Base-by-base conservation (phyloP, 2,113 vertebrate genomes). In the Menidia beryllina region DNA sequence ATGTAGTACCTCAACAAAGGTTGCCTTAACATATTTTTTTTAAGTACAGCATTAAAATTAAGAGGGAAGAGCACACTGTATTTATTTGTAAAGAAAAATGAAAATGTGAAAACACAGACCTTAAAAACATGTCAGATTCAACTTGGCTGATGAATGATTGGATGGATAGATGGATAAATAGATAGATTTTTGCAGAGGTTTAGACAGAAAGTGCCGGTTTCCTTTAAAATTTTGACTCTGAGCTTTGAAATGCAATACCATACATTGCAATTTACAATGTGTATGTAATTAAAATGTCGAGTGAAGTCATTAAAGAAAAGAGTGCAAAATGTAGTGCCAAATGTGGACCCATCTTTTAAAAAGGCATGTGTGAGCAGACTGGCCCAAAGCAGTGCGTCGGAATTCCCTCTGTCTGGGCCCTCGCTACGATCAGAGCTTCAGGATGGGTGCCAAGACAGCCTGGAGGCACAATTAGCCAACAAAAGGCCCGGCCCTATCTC, bases 401-500 rank as follows among this genome's bases (percentile, higher is more conserved):
- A 85, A 69, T 88, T 79, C 90, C 88, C 88, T 85, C 74, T 0
- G 65, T 65, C 71, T 38, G 70, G 76, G 53, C 61, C 67, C 62
- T 69, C 74, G 61, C 67, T 68, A 39, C 45, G 5, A 74, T 79
- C 80, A 17, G 81, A 52, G 70, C 72, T 81, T 72, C 72, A 61
- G 57, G 68, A 77, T 7, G 34, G 51, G 53, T 79, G 81, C 86
- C 85, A 83, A 53, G n/a, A 69, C 9, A 39, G 71, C 86, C 85
- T 48, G 23, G 43, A 76, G 88, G 84, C 79, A 84, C 72, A 86
- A 85, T 88, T 88, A 88, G 77, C 75, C 77, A 78, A 72, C 75
- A 67, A 79, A 85, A 75, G 74, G 63, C 58, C 70, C 38, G 1
- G n/a, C 54, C 69, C 19, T 25, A 52, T 82, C 60, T 82, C 71